Evolutionary conservation across 2,888 invertebrate species (phyloP).

Genomic region (Gibbula magus): DNA sequence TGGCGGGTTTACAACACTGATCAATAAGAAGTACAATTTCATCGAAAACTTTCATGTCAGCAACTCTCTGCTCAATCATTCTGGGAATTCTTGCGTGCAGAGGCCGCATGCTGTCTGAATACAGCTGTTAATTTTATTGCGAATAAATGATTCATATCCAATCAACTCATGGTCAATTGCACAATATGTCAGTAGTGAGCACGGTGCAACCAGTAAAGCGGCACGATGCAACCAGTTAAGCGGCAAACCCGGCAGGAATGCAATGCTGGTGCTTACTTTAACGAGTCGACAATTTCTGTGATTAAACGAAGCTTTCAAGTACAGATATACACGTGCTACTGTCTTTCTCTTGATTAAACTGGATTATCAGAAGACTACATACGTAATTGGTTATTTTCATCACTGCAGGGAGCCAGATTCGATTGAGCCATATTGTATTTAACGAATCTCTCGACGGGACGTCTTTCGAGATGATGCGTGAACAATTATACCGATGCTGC

Average conservation of each 20-base stretch:
- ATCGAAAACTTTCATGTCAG: neutral
- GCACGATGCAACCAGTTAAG: neutral
- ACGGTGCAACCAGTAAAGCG: neutral
- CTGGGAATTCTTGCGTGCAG: neutral
- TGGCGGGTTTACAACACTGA: neutral
- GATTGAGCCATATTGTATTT: too few species aligned
- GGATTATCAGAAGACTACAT: neutral
- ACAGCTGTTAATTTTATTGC: conserved; percentile 7
- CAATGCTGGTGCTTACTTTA: neutral
- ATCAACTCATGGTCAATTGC: neutral
- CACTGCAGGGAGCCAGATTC: neutral
- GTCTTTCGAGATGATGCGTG: too few species aligned
- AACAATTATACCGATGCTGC: too few species aligned
- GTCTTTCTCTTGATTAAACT: neutral
- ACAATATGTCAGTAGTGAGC: neutral
- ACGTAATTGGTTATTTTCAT: neutral
- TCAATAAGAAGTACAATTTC: neutral
- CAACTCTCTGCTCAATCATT: neutral
- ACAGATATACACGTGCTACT: neutral
- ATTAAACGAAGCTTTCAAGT: neutral
- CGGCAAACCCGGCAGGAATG: neutral
- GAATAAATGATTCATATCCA: conserved; percentile 1
- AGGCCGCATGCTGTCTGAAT: neutral
- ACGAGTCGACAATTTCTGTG: neutral
- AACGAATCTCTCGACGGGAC: too few species aligned